These are phyloP conservation scores for Buteo buteo DNA, from an alignment of 2,113 vertebrate species.

Conservation along the genomic window DNA sequence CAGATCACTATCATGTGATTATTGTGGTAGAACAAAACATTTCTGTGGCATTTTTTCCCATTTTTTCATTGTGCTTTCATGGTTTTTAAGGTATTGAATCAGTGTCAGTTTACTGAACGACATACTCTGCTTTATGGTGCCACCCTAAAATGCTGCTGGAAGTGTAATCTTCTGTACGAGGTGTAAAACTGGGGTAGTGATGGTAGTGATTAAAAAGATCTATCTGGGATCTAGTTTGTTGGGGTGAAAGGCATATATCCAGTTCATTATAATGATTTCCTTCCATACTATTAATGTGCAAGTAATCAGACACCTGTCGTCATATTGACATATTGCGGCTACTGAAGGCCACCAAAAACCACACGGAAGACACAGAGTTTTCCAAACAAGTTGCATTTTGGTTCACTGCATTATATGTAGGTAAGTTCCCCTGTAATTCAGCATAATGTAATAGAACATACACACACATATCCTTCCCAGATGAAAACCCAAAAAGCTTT, in stretches of 20 bases:
- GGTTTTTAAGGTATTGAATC: background rate
- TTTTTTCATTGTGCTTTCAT: background rate
- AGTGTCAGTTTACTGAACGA: background rate
- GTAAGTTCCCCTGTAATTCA: background rate
- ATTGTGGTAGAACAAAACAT: background rate
- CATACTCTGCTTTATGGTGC: background rate
- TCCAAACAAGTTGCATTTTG: background rate
- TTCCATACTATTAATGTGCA: background rate
- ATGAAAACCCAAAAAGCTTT: background rate
- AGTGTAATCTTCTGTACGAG: background rate
- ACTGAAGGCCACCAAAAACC: background rate
- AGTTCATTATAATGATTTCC: background rate
- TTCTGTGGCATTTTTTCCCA: background rate
- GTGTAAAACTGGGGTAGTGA: background rate
- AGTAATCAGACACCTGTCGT: background rate
- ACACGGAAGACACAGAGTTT: background rate
- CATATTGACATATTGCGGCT: too few species aligned
- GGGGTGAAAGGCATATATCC: background rate
- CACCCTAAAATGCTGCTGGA: background rate
- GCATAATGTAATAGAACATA: background rate
- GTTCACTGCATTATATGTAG: background rate
- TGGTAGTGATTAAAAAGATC: background rate
- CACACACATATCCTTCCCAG: background rate
- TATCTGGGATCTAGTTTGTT: background rate
- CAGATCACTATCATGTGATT: accelerated